phyloP scores from a whole-genome alignment of 1,140 invertebrate species.

The Neelides sp. region DNA sequence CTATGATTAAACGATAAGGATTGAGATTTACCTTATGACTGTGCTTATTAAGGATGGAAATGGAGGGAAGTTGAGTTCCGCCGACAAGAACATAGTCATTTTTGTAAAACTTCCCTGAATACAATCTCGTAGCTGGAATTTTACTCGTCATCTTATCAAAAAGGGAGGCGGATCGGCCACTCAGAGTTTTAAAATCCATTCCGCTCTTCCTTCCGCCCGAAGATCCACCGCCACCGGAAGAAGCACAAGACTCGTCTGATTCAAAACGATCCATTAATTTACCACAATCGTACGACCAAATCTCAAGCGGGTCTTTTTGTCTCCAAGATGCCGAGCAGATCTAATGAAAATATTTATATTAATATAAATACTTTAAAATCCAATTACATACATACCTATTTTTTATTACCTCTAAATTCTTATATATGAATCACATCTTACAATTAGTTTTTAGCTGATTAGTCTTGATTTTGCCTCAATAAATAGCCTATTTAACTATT shows the following conservation, averaged over 20 bases:
- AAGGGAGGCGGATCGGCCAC: not conserved
- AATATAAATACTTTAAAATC: no score
- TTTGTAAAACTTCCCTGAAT: slow-evolving; percentile 14
- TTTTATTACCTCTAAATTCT: no score
- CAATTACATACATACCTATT: no score
- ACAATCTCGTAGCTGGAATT: slow-evolving; percentile 1
- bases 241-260: no score
- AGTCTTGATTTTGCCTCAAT: no score
- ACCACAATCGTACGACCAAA: slow-evolving; percentile 12
- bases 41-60: slow-evolving; percentile 9
- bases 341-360: not conserved
- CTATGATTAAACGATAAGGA: not conserved
- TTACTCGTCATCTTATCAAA: not conserved
- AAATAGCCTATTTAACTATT: no score
- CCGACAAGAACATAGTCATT: slow-evolving; percentile 6
- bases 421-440: no score
- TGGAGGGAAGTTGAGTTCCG: slow-evolving; percentile 4
- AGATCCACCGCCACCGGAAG: no score
- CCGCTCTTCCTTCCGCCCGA: no score
- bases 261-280: slow-evolving; percentile 2
- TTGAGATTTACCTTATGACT: not conserved
- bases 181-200: not conserved
- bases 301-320: slow-evolving; percentile 7
- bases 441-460: no score
- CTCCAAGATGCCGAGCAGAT: slow-evolving; percentile 18